Evolutionary conservation across 2,888 invertebrate species (phyloP).

Genomic region (Campopleginae sp.): DNA sequence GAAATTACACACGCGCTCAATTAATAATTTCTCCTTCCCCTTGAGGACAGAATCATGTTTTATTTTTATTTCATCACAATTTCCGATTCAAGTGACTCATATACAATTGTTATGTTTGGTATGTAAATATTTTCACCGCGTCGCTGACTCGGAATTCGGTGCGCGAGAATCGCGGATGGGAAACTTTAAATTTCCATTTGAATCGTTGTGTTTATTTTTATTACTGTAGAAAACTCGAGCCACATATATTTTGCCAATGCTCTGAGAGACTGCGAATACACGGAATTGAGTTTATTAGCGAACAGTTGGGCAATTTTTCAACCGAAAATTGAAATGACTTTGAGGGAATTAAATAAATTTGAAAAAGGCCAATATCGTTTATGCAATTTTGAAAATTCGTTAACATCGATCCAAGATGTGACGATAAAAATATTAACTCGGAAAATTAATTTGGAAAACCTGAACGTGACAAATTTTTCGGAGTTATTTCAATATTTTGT

Average conservation of each 20-base stretch:
- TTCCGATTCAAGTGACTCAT: conserved; percentile 6
- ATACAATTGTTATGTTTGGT: conserved; percentile 5
- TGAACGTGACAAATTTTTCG: neutral
- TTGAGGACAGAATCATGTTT: neutral
- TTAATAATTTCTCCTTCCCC: neutral
- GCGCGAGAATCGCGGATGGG: neutral
- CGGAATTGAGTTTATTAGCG: neutral
- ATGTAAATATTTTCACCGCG: neutral
- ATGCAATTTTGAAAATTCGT: neutral
- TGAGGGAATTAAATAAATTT: neutral
- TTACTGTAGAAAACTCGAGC: no score
- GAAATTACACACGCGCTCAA: neutral
- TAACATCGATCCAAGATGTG: neutral
- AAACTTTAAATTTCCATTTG: neutral
- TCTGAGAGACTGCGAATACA: neutral
- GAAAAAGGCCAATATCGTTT: neutral
- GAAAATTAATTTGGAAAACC: neutral
- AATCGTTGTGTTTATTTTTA: neutral
- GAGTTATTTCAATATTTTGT: neutral
- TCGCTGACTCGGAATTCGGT: neutral
- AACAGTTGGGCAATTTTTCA: neutral
- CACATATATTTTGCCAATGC: no score
- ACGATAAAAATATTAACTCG: neutral
- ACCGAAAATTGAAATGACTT: neutral
- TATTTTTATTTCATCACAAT: conserved; percentile 3